Evolutionary conservation across 2,888 invertebrate genomes (phyloP).

Genomic region (Cephus pulcher): DNA sequence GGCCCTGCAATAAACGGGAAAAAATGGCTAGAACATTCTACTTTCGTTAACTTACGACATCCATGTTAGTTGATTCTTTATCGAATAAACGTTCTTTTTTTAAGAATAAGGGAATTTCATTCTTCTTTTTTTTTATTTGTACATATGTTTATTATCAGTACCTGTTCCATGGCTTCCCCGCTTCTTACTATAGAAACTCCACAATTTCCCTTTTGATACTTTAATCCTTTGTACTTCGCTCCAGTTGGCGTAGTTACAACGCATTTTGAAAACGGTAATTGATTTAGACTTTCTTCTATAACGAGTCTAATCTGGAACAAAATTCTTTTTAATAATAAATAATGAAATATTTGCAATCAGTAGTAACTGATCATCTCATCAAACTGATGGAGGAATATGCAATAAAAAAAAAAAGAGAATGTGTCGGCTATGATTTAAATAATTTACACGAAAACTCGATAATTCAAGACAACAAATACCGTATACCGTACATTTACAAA

Average conservation of each 20-base stretch:
- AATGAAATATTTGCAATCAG: background rate
- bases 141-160: slow-evolving; percentile 42
- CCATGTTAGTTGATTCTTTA: background rate
- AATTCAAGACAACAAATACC: background rate
- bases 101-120: slow-evolving; percentile 9
- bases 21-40: slow-evolving; percentile 7
- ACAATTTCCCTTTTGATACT: slow-evolving; percentile 97
- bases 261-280: slow-evolving; percentile 92
- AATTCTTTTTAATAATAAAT: background rate
- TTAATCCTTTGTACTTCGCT: slow-evolving; percentile 89
- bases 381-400: background rate
- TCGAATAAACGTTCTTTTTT: slow-evolving; percentile 3
- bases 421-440: background rate
- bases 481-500: background rate
- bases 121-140: background rate
- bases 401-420: background rate
- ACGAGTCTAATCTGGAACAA: slow-evolving; percentile 85
- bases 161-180: slow-evolving; percentile 96
- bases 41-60: slow-evolving; percentile 13
- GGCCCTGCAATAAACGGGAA: slow-evolving; percentile 70
- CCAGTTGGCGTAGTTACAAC: slow-evolving; percentile 95
- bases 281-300: slow-evolving; percentile 98
- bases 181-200: slow-evolving; percentile 97
- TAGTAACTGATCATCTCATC: background rate
- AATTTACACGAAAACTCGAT: background rate